Percentiles rank a stretch among this genome's conserved stretches.
phyloP scores from a whole-genome alignment of 2,797 vertebrate genomes.

The Poecile montanus region DNA sequence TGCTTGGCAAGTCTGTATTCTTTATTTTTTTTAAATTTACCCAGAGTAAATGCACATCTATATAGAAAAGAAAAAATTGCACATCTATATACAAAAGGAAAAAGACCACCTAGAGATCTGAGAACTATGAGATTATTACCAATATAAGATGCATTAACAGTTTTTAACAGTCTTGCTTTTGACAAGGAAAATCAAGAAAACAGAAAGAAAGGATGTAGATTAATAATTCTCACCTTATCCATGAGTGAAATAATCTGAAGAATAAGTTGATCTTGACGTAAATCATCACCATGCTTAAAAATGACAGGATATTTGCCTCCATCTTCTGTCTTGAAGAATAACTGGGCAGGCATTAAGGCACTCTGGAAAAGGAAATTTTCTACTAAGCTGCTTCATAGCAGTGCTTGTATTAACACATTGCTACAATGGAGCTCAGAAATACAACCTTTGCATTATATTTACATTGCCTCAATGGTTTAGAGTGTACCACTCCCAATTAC shows the following conservation, averaged over 20 bases:
- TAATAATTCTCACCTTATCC: constrained; percentile 86
- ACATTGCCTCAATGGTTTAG: background rate
- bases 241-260: constrained; percentile 99
- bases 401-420: background rate
- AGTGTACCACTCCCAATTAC: background rate
- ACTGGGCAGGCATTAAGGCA: constrained; percentile 96
- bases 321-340: constrained; percentile 95
- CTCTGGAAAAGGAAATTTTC: constrained; percentile 79
- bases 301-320: constrained; percentile 95
- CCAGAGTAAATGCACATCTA: background rate
- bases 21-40: background rate
- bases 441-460: background rate
- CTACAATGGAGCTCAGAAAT: background rate
- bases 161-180: background rate
- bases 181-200: background rate
- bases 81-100: background rate
- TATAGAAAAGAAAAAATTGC: background rate
- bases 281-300: constrained; percentile 97
- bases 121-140: background rate
- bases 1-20: background rate
- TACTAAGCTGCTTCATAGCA: background rate
- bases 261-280: constrained; percentile 97
- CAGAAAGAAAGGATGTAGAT: fast-evolving
- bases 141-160: background rate
- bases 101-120: background rate